These are phyloP conservation scores for Ispidina lecontei DNA, from an alignment of 2,797 vertebrate genomes.

Conservation along the genomic window DNA sequence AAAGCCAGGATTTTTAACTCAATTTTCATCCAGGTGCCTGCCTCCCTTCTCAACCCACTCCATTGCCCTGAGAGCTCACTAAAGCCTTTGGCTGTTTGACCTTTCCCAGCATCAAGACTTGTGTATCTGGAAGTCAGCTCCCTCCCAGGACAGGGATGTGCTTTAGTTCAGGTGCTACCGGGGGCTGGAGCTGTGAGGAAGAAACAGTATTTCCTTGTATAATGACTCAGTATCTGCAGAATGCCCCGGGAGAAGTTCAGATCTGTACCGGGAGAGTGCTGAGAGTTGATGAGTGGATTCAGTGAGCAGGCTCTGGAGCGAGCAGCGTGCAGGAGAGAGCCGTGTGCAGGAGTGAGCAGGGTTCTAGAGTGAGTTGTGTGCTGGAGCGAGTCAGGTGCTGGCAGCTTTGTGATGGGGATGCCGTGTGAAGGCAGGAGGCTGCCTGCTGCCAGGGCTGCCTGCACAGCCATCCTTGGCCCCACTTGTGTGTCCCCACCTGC, in stretches of 20 bases:
- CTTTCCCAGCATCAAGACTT: background rate
- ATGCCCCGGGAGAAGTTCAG: background rate
- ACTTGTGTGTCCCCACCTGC: background rate
- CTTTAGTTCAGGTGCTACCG: background rate
- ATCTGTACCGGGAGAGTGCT: background rate
- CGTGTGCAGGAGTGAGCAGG: accelerated
- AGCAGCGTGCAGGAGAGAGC: accelerated
- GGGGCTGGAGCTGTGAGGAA: accelerated
- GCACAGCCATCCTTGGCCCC: background rate
- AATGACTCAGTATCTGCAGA: background rate
- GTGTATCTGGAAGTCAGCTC: background rate
- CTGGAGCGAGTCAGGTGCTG: background rate
- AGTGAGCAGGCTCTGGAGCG: too few relatives aligned
- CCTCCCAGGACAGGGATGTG: background rate
- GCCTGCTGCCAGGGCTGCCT: background rate
- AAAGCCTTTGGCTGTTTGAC: background rate
- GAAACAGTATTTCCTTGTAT: background rate
- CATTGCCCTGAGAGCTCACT: accelerated
- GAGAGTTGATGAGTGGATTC: accelerated
- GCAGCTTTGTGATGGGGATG: background rate
- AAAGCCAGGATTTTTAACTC: background rate
- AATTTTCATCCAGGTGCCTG: background rate
- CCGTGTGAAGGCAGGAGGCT: background rate
- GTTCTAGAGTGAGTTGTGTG: accelerated
- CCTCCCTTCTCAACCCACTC: background rate